Conservation (phyloP, 2,888 invertebrate species). For the Antheraea yamamai region DNA sequence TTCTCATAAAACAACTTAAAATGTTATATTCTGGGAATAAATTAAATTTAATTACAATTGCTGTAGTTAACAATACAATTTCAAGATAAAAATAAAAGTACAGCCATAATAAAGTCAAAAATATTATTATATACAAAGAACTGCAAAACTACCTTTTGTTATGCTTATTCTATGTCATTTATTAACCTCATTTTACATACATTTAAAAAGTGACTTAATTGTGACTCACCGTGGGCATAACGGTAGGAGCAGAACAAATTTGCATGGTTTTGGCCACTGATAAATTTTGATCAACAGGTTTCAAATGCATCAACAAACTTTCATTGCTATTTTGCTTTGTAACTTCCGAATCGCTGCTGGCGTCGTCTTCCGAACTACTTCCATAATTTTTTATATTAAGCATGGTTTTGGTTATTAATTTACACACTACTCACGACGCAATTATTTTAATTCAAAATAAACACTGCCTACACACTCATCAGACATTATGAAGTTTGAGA, state of each 20-base stretch:
- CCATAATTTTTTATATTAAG: constrained; percentile 88
- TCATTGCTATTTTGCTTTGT: constrained; percentile 64
- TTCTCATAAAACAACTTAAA: too few relatives aligned
- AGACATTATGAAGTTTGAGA: background rate
- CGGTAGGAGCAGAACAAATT: constrained; percentile 91
- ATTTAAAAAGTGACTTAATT: background rate
- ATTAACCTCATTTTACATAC: too few relatives aligned
- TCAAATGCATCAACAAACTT: constrained; percentile 74
- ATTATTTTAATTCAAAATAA: background rate
- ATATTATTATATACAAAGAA: too few relatives aligned
- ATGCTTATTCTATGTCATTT: too few relatives aligned
- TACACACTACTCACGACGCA: constrained; percentile 7
- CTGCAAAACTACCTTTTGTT: too few relatives aligned
- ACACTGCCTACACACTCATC: background rate
- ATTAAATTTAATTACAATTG: too few relatives aligned
- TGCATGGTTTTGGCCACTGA: constrained; percentile 85
- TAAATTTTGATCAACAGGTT: constrained; percentile 80
- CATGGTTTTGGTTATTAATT: constrained; percentile 70
- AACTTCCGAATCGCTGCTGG: constrained; percentile 60
- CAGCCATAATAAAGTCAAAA: too few relatives aligned
- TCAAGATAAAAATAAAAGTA: too few relatives aligned
- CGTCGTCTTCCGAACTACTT: constrained; percentile 87
- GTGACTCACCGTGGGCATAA: constrained; percentile 87
- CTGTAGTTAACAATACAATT: too few relatives aligned
- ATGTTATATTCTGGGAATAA: too few relatives aligned